Evolutionary conservation across 2,797 vertebrate species (phyloP).

Genomic region (Loriculus beryllinus): DNA sequence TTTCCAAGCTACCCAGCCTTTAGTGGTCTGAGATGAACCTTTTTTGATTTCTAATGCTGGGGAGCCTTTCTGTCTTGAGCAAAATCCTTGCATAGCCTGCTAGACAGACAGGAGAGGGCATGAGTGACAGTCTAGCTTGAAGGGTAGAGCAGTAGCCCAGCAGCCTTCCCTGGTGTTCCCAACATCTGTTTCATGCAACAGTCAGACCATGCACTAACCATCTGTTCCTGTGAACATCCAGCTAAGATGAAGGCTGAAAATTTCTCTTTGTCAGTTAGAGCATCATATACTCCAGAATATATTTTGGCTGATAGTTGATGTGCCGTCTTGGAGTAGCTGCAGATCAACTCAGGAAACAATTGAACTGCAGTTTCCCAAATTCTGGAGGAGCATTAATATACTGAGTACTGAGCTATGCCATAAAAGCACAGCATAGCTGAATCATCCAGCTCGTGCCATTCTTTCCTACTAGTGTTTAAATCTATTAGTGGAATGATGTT

Average conservation of each 20-base stretch:
- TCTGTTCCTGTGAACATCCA: not conserved
- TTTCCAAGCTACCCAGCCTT: not conserved
- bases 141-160: not conserved
- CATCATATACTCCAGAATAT: not conserved
- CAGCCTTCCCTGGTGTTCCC: not conserved
- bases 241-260: not conserved
- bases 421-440: not conserved
- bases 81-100: not conserved
- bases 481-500: not conserved
- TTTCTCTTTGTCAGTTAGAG: not conserved
- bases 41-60: not conserved
- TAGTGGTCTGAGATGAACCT: not conserved
- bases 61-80: not conserved
- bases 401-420: not conserved
- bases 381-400: not conserved
- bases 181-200: accelerated
- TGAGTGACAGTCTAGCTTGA: not conserved
- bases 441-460: not conserved
- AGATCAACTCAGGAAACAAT: not conserved
- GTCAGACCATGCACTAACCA: accelerated
- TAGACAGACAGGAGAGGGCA: not conserved
- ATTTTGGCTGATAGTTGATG: not conserved
- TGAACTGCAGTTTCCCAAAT: not conserved
- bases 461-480: not conserved
- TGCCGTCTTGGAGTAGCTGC: not conserved